Conservation (phyloP, 2,113 vertebrate species). For the Dicerorhinus sumatrensis region DNA sequence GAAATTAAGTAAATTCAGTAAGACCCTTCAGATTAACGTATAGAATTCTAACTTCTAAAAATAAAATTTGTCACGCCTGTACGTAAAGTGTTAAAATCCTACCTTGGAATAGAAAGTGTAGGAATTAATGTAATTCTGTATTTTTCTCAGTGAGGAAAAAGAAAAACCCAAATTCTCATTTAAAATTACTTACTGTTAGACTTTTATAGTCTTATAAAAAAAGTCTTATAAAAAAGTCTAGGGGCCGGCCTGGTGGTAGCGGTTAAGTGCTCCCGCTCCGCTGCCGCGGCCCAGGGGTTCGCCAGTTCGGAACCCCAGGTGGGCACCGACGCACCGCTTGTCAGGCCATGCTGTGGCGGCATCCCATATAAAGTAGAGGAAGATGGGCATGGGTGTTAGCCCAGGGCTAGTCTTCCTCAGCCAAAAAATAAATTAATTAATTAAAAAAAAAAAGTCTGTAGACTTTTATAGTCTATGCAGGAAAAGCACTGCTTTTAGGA, state of each 20-base stretch:
- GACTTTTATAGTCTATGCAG: not conserved
- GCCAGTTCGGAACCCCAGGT: no score
- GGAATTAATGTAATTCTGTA: not conserved
- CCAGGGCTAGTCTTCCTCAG: no score
- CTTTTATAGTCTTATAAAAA: not conserved
- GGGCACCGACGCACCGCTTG: no score
- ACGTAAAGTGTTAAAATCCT: not conserved
- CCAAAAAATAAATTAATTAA: no score
- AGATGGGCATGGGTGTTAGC: no score
- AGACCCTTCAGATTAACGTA: not conserved
- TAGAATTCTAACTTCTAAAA: not conserved
- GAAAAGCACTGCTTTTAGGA: not conserved
- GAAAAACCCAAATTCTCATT: not conserved
- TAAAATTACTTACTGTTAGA: not conserved
- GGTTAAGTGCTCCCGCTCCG: no score
- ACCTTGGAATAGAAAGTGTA: not conserved
- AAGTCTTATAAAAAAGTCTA: no score
- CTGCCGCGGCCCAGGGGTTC: no score
- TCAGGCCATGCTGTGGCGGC: no score
- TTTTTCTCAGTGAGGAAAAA: conserved; percentile 2
- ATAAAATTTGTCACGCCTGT: not conserved
- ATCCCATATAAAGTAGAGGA: no score
- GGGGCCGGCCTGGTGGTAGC: no score
- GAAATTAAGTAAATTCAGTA: not conserved
- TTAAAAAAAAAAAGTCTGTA: not conserved